Conservation (phyloP, 1,140 invertebrate genomes). For the Euwallacea similis region DNA sequence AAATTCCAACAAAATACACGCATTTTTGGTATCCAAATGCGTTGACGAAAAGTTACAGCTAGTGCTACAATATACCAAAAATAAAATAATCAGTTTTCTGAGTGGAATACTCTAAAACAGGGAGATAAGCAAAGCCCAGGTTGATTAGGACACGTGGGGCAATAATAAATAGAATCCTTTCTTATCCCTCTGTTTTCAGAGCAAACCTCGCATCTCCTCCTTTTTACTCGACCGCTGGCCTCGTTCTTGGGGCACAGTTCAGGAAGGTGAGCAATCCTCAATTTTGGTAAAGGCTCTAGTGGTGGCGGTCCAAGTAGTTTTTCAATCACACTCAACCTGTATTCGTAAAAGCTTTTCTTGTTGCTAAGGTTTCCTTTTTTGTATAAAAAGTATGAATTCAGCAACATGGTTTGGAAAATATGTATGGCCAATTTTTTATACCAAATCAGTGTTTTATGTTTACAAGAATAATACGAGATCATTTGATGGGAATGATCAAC, state of each 20-base stretch:
- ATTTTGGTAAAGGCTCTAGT: conserved; percentile 7
- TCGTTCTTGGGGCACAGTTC: conserved; percentile 25
- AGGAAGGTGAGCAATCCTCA: conserved; percentile 17
- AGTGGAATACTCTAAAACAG: conserved; percentile 18
- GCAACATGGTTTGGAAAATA: conserved; percentile 37
- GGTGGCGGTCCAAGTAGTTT: conserved; percentile 10
- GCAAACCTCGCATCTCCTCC: conserved; percentile 26
- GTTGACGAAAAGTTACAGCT: no score
- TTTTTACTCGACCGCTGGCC: conserved; percentile 12
- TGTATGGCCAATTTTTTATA: conserved; percentile 40
- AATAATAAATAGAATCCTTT: conserved; percentile 30
- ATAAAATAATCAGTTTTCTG: no score
- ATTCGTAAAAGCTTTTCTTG: conserved; percentile 20
- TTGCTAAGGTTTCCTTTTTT: conserved; percentile 15
- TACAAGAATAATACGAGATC: conserved; percentile 37
- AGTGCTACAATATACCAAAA: no score
- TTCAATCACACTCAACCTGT: conserved; percentile 13
- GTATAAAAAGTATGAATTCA: conserved; percentile 27
- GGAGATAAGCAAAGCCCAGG: conserved; percentile 28
- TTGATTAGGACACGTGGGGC: conserved; percentile 22
- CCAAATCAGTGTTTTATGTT: conserved; percentile 37
- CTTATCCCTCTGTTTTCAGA: conserved; percentile 8
- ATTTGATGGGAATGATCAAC: conserved; percentile 34
- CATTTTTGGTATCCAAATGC: no score
- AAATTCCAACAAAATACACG: no score